phyloP scores from a whole-genome alignment of 2,797 vertebrate genomes.

The Eulemur rubriventer region DNA sequence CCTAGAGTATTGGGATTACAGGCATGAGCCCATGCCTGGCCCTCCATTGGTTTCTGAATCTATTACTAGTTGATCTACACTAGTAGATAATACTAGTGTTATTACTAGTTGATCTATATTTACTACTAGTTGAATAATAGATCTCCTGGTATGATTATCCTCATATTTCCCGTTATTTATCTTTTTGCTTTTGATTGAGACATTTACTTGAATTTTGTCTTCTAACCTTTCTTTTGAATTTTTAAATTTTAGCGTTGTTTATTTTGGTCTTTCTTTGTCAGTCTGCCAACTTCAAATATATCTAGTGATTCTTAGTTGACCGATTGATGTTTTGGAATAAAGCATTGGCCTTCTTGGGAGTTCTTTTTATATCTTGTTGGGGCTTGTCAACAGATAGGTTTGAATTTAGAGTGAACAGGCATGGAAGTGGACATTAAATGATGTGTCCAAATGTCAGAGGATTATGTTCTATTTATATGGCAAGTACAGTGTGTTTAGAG shows the following conservation, averaged over 20 bases:
- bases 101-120: background rate
- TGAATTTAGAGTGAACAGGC: background rate
- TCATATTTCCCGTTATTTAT: background rate
- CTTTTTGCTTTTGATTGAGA: slow-evolving; percentile 16
- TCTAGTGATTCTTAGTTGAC: slow-evolving; percentile 23
- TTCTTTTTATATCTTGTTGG: background rate
- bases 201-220: background rate
- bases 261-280: slow-evolving; percentile 3
- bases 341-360: background rate
- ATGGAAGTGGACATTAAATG: background rate
- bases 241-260: slow-evolving; percentile 20
- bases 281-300: background rate
- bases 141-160: background rate
- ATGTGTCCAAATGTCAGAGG: background rate
- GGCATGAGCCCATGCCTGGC: no score
- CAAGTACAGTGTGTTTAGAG: background rate
- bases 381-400: background rate
- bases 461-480: background rate
- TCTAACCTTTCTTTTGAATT: background rate
- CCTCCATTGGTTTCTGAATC: background rate
- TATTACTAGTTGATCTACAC: no score
- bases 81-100: no score
- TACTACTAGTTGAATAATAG: background rate
- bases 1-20: no score
- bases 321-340: background rate